These are phyloP conservation scores for Torymus texanus DNA, from an alignment of 2,888 invertebrate species.

Conservation along the genomic window DNA sequence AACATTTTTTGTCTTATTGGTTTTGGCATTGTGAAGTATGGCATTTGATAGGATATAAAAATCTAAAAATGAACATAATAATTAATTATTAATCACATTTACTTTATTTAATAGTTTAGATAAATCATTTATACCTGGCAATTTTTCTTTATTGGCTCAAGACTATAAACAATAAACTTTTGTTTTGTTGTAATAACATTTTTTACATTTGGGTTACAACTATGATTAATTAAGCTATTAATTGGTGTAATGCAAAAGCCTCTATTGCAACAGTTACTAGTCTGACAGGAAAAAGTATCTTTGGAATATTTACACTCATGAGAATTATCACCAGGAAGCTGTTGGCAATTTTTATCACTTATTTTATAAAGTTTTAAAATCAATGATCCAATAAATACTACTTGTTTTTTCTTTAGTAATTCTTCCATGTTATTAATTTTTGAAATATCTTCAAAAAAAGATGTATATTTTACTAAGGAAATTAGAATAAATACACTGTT, in stretches of 20 bases:
- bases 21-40: too few relatives aligned
- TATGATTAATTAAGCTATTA: constrained; percentile 2
- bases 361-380: constrained; percentile 5
- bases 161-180: constrained; percentile 7
- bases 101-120: not conserved
- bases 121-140: not conserved
- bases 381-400: constrained; percentile 1
- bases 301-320: not conserved
- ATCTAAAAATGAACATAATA: too few relatives aligned
- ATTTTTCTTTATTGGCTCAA: constrained; percentile 17
- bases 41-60: too few relatives aligned
- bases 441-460: not conserved
- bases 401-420: not conserved
- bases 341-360: not conserved
- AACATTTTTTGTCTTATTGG: not conserved
- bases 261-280: not conserved
- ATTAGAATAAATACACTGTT: not conserved
- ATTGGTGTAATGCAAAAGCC: not conserved
- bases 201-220: constrained; percentile 3
- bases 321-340: not conserved
- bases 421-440: not conserved
- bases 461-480: constrained; percentile 3
- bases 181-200: not conserved
- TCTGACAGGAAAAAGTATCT: too few relatives aligned
- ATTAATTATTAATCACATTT: too few relatives aligned